A percentile compares a stretch with the other conserved stretches of the same genome.
Conservation (phyloP, 2,113 vertebrate genomes). For the Mus spicilegus region DNA sequence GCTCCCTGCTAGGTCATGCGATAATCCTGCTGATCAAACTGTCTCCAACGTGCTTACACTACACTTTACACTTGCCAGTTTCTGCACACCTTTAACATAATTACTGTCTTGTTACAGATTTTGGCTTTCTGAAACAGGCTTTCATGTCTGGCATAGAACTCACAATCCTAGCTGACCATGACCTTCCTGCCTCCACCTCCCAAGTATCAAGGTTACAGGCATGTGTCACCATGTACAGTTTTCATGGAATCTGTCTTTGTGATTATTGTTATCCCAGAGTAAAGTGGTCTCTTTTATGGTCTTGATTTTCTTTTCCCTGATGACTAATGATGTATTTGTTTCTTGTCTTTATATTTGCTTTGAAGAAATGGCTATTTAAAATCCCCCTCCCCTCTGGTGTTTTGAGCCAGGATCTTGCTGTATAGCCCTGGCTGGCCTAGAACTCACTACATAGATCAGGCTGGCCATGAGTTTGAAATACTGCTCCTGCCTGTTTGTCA, state of each 20-base stretch:
- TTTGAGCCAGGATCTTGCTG: neutral
- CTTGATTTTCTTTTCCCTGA: neutral
- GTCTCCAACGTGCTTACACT: neutral
- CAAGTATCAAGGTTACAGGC: neutral
- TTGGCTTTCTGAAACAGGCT: neutral
- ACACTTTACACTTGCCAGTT: neutral
- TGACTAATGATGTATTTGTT: neutral
- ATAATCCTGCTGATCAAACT: neutral
- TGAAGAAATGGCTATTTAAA: neutral
- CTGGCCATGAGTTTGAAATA: neutral
- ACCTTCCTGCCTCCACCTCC: neutral
- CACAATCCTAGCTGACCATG: neutral
- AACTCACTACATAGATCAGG: neutral
- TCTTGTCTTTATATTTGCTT: neutral
- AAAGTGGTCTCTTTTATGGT: neutral
- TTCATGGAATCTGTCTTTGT: neutral
- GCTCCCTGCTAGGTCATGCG: neutral
- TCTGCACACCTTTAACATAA: neutral
- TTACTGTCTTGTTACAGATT: neutral
- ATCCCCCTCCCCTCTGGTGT: neutral
- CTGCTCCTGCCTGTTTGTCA: neutral
- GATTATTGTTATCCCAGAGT: neutral
- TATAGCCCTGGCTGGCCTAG: neutral
- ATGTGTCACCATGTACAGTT: neutral
- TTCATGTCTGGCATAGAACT: neutral